These are phyloP conservation scores for Drosophila pruinosa DNA, from an alignment of 1,140 invertebrate genomes.

Conservation along the genomic window DNA sequence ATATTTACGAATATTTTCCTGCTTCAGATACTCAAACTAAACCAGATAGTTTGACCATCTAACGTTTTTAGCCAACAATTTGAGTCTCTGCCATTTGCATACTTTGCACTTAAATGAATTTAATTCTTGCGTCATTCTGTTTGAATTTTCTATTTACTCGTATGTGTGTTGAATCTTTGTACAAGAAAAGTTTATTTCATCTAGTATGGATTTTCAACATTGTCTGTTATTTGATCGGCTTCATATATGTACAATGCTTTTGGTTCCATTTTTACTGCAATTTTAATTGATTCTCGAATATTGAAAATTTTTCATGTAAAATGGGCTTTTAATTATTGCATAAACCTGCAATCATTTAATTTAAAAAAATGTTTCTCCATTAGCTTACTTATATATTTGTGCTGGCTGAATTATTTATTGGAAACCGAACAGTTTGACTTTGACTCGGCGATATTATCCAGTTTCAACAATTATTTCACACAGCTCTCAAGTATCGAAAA, in stretches of 20 bases:
- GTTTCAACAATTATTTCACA: conserved; percentile 6
- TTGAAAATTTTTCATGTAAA: neutral
- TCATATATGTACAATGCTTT: conserved; percentile 7
- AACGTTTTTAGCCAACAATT: neutral
- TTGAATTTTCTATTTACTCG: conserved; percentile 2
- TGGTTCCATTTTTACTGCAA: conserved; percentile 46
- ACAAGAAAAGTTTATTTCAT: conserved; percentile 61
- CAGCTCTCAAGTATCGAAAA: conserved; percentile 49
- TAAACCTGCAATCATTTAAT: neutral
- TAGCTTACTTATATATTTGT: no score
- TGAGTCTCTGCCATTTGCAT: conserved; percentile 64
- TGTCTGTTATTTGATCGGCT: conserved; percentile 40
- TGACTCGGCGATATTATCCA: neutral
- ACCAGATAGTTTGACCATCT: neutral
- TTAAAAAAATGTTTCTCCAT: no score
- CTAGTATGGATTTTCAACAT: conserved; percentile 56
- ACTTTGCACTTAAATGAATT: conserved; percentile 70
- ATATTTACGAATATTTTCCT: conserved; percentile 47
- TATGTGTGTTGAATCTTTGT: neutral
- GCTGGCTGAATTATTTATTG: no score
- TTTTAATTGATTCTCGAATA: conserved; percentile 61
- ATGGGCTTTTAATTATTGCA: neutral
- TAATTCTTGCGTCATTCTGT: conserved; percentile 37
- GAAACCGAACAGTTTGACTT: neutral
- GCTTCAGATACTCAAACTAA: neutral